Evolutionary conservation across 2,888 invertebrate species (phyloP).

Genomic region (Anarsia innoxiella): DNA sequence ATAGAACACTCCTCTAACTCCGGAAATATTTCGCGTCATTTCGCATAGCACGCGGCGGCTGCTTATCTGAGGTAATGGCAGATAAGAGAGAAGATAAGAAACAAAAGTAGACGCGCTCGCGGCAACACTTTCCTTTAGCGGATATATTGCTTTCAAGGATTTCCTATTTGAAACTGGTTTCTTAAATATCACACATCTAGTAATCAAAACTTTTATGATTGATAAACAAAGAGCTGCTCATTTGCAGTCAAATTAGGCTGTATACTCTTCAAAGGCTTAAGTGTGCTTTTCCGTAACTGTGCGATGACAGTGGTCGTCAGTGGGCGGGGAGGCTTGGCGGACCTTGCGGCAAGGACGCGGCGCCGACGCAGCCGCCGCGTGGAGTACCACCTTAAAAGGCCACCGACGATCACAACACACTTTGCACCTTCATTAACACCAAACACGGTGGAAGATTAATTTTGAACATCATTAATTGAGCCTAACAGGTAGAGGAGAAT

Average conservation of each 20-base stretch:
- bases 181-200: too few relatives aligned
- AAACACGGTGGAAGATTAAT: conserved; percentile 18
- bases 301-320: conserved; percentile 17
- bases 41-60: conserved; percentile 60
- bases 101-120: too few relatives aligned
- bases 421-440: conserved; percentile 20
- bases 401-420: too few relatives aligned
- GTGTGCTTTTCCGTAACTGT: too few relatives aligned
- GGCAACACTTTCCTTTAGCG: too few relatives aligned
- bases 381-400: conserved; percentile 57
- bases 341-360: conserved; percentile 68
- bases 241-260: too few relatives aligned
- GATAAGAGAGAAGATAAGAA: too few relatives aligned
- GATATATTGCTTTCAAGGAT: too few relatives aligned
- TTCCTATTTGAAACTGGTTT: too few relatives aligned
- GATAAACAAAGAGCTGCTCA: too few relatives aligned
- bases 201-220: too few relatives aligned
- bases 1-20: conserved; percentile 73
- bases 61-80: conserved; percentile 57
- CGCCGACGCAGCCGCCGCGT: conserved; percentile 46
- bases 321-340: conserved; percentile 58
- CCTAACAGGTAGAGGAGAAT: background rate
- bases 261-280: too few relatives aligned
- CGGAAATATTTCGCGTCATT: conserved; percentile 76
- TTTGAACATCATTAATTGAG: background rate